Percentiles rank a stretch among this genome's conserved stretches.
phyloP scores from a whole-genome alignment of 2,113 vertebrate genomes.

The Pseudopodoces humilis region DNA sequence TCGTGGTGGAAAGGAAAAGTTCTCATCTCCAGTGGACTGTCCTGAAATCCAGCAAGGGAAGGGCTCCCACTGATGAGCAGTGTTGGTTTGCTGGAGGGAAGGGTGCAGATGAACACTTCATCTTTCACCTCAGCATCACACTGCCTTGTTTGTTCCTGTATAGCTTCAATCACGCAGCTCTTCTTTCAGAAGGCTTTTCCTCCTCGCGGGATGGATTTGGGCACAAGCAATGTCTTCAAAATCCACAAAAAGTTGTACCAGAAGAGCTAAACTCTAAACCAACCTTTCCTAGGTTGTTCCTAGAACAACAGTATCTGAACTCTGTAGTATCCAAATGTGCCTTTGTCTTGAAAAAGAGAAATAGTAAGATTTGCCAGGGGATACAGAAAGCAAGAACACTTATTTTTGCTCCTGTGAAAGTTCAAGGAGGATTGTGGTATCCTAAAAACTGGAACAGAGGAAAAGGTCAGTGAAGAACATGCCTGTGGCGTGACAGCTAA shows the following conservation, averaged over 20 bases:
- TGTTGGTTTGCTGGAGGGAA: neutral
- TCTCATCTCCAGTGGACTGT: neutral
- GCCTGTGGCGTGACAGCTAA: neutral
- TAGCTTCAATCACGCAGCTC: neutral
- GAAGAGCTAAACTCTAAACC: neutral
- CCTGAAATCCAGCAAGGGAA: neutral
- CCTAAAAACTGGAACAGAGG: neutral
- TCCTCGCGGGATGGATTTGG: neutral
- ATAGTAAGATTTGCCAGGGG: neutral
- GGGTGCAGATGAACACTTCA: neutral
- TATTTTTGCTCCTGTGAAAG: neutral
- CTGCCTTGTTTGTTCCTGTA: neutral
- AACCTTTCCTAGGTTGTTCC: neutral
- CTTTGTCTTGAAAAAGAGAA: neutral
- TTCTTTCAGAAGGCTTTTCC: neutral
- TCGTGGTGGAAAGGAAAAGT: neutral
- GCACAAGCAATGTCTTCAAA: neutral
- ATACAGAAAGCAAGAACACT: neutral
- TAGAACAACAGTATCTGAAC: neutral
- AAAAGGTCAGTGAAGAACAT: neutral
- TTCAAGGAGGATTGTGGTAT: neutral
- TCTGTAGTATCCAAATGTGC: neutral
- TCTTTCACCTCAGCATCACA: neutral
- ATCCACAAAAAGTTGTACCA: neutral
- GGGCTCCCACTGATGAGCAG: neutral